These are phyloP conservation scores for Varroa destructor DNA, from an alignment of 1,140 invertebrate species.

Conservation along the genomic window DNA sequence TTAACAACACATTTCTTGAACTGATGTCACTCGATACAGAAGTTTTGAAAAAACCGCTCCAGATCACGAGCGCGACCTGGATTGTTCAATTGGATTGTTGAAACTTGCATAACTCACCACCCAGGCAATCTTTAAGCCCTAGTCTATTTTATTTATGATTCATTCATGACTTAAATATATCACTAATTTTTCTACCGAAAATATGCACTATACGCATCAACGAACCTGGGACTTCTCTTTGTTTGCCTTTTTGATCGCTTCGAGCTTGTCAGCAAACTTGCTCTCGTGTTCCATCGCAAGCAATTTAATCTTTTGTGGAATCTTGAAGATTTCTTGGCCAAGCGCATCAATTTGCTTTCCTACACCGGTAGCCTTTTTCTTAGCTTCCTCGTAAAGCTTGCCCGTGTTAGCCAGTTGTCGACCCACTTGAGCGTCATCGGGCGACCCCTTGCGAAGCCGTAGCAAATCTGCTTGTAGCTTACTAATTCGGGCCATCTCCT, in stretches of 20 bases:
- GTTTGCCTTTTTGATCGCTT: not conserved
- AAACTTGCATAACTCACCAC: too few relatives aligned
- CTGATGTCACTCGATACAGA: too few relatives aligned
- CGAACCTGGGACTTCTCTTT: too few relatives aligned
- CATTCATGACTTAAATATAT: too few relatives aligned
- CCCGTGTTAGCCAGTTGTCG: not conserved
- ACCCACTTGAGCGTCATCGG: not conserved
- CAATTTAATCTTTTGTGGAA: constrained; percentile 18
- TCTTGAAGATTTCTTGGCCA: constrained; percentile 19
- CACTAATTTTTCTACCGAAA: too few relatives aligned
- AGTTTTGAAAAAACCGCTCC: too few relatives aligned
- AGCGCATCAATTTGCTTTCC: not conserved
- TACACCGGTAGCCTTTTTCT: constrained; percentile 8
- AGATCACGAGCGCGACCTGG: too few relatives aligned
- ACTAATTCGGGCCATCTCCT: constrained; percentile 8
- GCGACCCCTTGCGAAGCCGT: not conserved
- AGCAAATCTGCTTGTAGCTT: constrained; percentile 18
- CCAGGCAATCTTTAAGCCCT: too few relatives aligned
- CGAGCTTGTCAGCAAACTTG: constrained; percentile 1
- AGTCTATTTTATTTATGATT: too few relatives aligned
- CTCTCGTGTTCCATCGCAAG: constrained; percentile 22
- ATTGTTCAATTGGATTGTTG: too few relatives aligned
- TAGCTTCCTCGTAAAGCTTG: constrained; percentile 16
- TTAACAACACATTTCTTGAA: too few relatives aligned
- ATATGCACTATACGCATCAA: too few relatives aligned